phyloP scores from a whole-genome alignment of 2,113 vertebrate species.

The Pavo muticus region DNA sequence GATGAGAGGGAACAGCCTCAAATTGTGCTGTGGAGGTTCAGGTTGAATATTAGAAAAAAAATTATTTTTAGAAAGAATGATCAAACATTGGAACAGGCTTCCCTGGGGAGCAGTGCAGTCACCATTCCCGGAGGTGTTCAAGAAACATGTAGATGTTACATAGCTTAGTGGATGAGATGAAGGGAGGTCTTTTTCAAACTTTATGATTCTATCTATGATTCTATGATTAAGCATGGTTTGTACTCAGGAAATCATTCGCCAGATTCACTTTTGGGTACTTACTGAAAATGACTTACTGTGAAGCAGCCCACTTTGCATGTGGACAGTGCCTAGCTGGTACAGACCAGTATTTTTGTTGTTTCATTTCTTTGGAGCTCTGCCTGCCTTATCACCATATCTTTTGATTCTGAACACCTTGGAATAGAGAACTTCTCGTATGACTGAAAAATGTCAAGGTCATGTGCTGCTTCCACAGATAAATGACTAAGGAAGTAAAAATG shows the following conservation, averaged over 20 bases:
- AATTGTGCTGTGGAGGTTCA: no score
- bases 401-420: background rate
- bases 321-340: background rate
- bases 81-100: no score
- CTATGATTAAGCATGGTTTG: background rate
- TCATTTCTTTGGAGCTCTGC: background rate
- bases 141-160: no score
- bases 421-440: background rate
- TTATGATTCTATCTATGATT: no score
- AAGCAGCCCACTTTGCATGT: background rate
- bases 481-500: background rate
- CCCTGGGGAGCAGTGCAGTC: no score
- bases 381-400: rapidly evolving
- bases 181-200: no score
- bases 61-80: no score
- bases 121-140: no score
- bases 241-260: background rate
- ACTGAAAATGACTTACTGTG: background rate
- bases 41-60: no score
- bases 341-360: background rate
- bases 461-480: background rate
- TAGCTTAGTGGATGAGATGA: no score
- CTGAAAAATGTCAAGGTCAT: background rate
- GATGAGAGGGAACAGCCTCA: no score
- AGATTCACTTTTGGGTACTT: background rate